Evolutionary conservation across 2,888 invertebrate species (phyloP), one percentile per base, ranked within the genome.

Genomic region (Drosophila paramelanica): DNA sequence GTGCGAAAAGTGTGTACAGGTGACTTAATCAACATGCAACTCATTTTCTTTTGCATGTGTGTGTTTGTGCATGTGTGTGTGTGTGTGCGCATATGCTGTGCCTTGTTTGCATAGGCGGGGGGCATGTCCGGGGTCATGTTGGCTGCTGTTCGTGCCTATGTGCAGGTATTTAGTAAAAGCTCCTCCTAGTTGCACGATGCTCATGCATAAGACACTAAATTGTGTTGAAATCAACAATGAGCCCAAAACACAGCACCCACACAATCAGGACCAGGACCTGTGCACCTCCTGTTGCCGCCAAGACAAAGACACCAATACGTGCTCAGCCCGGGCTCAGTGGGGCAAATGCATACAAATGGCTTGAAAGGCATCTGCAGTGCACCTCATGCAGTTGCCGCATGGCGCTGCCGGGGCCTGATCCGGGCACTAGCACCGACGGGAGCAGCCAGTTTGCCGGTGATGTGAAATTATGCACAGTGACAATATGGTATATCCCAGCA

Each of bases 161-260:
- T 64, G 60, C 67, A 71, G 71, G 88, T 87, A 87, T 89, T 89
- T 87, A 83, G 88, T 68, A 69, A 70, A 71, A 65, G 79, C 88
- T 77, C 52, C 74, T 64, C 66, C 70, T 79, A 53, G 82, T 72
- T 65, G 69, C 76, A 70, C 17, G 23, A 13, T 42, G 25, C 68
- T 66, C 72, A 76, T 70, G 79, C 73, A 86, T 79, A 89, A 86
- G 84, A 80, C 84, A 82, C 87, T 77, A 89, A 82, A 89, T 88
- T 89, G 89, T 88, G 89, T 77, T 86, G 89, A 88, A 89, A 89
- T 86, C 89, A 89, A 86, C 85, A 88, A 84, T 89, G 83, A 89
- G 89, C 75, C 77, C 73, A 76, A 79, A 82, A 81, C 77, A 82
- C 68, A 60, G 65, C 77, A 67, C 71, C 43, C 73, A 65, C 55